Evolutionary conservation across 1,140 invertebrate genomes (phyloP).

Genomic region (Nebria ingens): DNA sequence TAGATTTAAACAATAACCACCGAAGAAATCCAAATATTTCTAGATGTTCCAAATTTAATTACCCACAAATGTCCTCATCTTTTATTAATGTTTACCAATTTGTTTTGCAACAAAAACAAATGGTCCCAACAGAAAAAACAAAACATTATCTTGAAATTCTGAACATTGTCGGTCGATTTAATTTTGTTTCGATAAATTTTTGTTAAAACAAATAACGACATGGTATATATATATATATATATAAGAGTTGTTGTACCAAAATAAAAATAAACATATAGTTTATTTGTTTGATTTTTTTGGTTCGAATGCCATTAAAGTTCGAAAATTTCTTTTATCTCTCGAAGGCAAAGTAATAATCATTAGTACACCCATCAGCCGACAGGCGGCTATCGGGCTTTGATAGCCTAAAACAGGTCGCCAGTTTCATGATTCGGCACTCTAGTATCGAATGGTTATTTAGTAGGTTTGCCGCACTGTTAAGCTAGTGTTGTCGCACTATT

Average conservation of each 20-base stretch:
- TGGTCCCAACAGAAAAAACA: neutral
- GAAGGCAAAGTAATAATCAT: conserved; percentile 2
- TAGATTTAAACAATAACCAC: no score
- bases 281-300: neutral
- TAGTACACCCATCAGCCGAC: neutral
- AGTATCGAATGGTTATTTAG: no score
- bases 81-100: no score
- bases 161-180: neutral
- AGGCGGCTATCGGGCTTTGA: neutral
- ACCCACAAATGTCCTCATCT: no score
- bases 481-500: no score
- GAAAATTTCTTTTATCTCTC: conserved; percentile 5
- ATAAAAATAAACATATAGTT: conserved; percentile 2
- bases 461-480: no score
- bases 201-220: conserved; percentile 7
- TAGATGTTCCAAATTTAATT: no score
- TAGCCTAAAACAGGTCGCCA: neutral
- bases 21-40: no score
- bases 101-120: no score
- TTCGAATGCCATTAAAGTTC: neutral
- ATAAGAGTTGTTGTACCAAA: no score
- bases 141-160: neutral
- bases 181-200: conserved; percentile 10
- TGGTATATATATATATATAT: no score
- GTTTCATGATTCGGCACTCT: no score